These are phyloP conservation scores for Camponotus fellah DNA, from an alignment of 2,888 invertebrate species.

Conservation along the genomic window DNA sequence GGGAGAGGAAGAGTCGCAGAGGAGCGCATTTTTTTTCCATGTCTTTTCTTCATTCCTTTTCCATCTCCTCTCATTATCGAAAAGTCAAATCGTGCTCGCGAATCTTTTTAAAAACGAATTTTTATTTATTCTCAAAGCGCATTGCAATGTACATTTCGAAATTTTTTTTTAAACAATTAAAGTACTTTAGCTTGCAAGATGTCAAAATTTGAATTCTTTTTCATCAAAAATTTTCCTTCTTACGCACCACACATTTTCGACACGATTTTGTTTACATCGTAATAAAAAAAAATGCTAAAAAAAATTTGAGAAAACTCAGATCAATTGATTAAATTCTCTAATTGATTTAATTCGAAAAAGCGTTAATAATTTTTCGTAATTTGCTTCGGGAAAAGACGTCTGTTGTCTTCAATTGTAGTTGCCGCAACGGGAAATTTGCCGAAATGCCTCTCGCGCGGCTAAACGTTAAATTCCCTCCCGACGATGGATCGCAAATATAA, in stretches of 20 bases:
- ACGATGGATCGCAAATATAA: slow-evolving; percentile 35
- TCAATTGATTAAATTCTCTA: no score
- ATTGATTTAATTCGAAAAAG: background rate
- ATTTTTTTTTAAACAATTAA: background rate
- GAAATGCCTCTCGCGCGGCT: slow-evolving; percentile 69
- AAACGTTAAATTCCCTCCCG: slow-evolving; percentile 75
- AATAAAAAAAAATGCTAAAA: background rate
- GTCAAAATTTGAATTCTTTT: background rate
- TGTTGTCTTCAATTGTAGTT: background rate
- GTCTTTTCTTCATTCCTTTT: background rate
- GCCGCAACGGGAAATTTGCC: slow-evolving; percentile 39
- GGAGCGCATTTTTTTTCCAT: background rate
- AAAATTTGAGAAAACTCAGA: background rate
- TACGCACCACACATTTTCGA: background rate
- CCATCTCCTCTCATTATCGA: slow-evolving; percentile 19
- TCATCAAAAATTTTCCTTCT: background rate
- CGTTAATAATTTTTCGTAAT: background rate
- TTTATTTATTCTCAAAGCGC: slow-evolving; percentile 7
- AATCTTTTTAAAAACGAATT: slow-evolving; percentile 17
- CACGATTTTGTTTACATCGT: background rate
- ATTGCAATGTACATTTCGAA: background rate
- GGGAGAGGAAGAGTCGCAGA: slow-evolving; percentile 45
- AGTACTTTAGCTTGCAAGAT: background rate
- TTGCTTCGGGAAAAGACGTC: background rate
- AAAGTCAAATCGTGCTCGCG: slow-evolving; percentile 43